A percentile compares a stretch with the other conserved stretches of the same genome.
phyloP scores from a whole-genome alignment of 1,140 invertebrate species.

The Metaphire vulgaris region DNA sequence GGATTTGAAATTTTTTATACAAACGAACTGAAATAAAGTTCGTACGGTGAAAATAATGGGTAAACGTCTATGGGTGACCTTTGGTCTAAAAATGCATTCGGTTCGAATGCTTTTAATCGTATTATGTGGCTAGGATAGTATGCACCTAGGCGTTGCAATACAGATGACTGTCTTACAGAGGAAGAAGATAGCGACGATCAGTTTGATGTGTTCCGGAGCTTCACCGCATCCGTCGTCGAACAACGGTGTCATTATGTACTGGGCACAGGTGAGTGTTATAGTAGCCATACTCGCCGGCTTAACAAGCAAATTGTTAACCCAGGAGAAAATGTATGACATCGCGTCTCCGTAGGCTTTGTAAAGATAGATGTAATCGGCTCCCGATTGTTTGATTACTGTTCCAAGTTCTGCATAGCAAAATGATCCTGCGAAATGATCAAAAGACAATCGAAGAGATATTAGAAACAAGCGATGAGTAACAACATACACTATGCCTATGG shows the following conservation, averaged over 20 bases:
- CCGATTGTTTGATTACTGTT: conserved; percentile 60
- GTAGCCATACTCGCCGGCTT: conserved; percentile 30
- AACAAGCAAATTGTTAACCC: conserved; percentile 57
- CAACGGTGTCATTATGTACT: conserved; percentile 15
- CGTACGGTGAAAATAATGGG: too few species aligned
- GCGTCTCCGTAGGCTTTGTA: conserved; percentile 40
- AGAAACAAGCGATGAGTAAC: too few species aligned
- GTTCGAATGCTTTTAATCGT: too few species aligned
- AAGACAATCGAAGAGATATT: background rate
- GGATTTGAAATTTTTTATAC: too few species aligned
- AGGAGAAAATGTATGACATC: conserved; percentile 84
- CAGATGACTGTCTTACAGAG: too few species aligned
- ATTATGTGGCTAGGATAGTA: too few species aligned
- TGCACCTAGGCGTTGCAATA: too few species aligned
- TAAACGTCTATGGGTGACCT: too few species aligned
- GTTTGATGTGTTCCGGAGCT: conserved; percentile 6
- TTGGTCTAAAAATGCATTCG: too few species aligned
- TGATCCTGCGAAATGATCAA: conserved; percentile 58
- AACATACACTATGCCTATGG: background rate
- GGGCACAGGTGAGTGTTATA: conserved; percentile 14
- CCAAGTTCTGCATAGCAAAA: conserved; percentile 74
- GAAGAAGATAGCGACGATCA: background rate
- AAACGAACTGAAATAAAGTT: too few species aligned
- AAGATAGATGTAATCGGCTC: conserved; percentile 46
- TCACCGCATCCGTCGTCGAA: conserved; percentile 23